phyloP scores from a whole-genome alignment of 2,113 vertebrate genomes.

The Sporophila hypoxantha region DNA sequence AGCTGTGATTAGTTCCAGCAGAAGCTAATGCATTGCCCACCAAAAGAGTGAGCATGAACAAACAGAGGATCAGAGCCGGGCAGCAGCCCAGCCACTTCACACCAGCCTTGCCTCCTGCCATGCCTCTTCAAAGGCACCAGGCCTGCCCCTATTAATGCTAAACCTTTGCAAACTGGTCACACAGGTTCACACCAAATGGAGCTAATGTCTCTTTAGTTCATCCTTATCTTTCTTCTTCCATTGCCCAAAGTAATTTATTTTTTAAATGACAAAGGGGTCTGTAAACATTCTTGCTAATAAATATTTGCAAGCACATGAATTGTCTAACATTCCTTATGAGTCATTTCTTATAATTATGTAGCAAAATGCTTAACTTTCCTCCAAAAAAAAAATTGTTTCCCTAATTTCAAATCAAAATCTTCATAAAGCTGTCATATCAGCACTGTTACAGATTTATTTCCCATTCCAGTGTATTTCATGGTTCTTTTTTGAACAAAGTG shows the following conservation, averaged over 20 bases:
- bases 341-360: not conserved
- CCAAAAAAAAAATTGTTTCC: not conserved
- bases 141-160: not conserved
- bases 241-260: not conserved
- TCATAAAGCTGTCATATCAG: not conserved
- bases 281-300: not conserved
- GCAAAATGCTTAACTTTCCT: not conserved
- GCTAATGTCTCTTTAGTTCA: not conserved
- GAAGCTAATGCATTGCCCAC: accelerated
- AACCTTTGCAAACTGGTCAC: not conserved
- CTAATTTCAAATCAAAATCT: not conserved
- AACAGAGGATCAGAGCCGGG: accelerated
- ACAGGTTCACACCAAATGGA: not conserved
- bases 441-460: not conserved
- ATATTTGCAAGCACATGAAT: not conserved
- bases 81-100: not conserved
- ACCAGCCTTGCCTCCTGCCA: not conserved
- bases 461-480: not conserved
- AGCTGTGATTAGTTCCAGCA: not conserved
- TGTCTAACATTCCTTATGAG: not conserved
- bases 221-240: not conserved
- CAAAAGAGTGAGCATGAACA: not conserved
- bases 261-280: not conserved
- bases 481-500: not conserved
- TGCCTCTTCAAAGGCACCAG: not conserved